phyloP scores from a whole-genome alignment of 2,113 vertebrate genomes.

The Loxodonta africana region DNA sequence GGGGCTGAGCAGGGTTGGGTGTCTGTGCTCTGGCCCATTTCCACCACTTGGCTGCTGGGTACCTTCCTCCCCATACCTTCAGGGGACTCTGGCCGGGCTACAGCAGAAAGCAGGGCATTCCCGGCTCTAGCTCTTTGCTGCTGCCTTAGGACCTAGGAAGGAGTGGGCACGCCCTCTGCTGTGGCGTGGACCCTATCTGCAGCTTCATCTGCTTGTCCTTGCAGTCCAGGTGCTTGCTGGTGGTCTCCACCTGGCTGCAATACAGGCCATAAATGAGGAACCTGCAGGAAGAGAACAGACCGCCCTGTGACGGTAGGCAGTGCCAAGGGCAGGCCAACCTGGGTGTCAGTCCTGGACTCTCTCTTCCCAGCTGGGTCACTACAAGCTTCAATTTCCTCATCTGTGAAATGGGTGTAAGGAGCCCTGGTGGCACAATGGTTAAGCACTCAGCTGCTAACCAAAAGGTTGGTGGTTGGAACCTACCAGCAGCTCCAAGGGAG shows the following conservation, averaged over 20 bases:
- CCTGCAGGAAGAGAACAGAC: slow-evolving; percentile 79
- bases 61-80: neutral
- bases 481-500: neutral
- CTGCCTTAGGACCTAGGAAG: neutral
- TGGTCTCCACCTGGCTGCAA: slow-evolving; percentile 95
- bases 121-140: neutral
- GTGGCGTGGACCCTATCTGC: slow-evolving; percentile 86
- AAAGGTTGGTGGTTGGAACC: neutral
- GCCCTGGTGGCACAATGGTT: neutral
- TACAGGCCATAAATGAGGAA: slow-evolving; percentile 94
- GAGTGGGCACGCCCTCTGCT: neutral
- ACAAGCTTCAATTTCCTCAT: neutral
- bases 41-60: neutral
- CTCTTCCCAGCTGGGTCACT: neutral
- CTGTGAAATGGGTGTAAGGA: neutral
- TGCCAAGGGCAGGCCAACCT: neutral
- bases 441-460: neutral
- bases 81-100: neutral
- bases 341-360: neutral
- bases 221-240: slow-evolving; percentile 93
- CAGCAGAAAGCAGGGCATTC: neutral
- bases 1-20: neutral
- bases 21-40: neutral
- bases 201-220: slow-evolving; percentile 95
- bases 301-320: neutral